Evolutionary conservation across 2,797 vertebrate genomes (phyloP), one percentile per base, ranked within the genome.

Genomic region (Tarsius wallacei): DNA sequence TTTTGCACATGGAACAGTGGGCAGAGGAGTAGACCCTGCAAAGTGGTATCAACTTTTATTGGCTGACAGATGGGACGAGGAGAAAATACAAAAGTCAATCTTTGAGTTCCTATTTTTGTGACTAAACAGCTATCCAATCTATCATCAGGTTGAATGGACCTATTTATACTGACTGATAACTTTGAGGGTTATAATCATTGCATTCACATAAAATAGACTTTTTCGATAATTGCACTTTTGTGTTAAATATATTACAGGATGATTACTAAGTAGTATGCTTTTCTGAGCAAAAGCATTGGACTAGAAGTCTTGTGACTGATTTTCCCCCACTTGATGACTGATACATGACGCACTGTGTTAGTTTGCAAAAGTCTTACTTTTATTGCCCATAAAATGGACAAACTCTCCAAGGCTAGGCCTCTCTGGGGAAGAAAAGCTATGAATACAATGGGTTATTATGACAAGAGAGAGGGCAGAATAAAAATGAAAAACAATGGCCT

Each of bases 61-160:
- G 88, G 76, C 93, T 91, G 91, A 94, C 85, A 92, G 53, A 81
- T 47, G 57, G 63, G 94, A n/a, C n/a, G 55, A 93, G 82, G 77
- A 90, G 86, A 95, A 93, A 83, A 94, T 66, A 63, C 11, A 89
- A 82, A 96, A 91, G 63, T 81, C 70, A 66, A 90, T 94, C 78
- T 96, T 81, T 64, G 66, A 55, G n/a, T 81, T 96, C 88, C 92
- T 92, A 61, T 90, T 95, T 95, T 94, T 93, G 82, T 82, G 33
- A 70, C 57, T 70, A 74, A 77, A 61, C 87, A 49, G 82, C 57
- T 86, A 26, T 19, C 73, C 71, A 73, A 47, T 73, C 53, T 68
- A 53, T 96, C 78, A 78, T 70, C 31, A 64, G 33, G 21, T 57
- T 61, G 82, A 95, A 82, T 19, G n/a, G 91, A 55, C 63, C 95